Percentiles rank a stretch among this genome's conserved stretches.
Evolutionary conservation across 2,888 invertebrate genomes (phyloP).

Genomic region (Scaptomyza caliginosa): DNA sequence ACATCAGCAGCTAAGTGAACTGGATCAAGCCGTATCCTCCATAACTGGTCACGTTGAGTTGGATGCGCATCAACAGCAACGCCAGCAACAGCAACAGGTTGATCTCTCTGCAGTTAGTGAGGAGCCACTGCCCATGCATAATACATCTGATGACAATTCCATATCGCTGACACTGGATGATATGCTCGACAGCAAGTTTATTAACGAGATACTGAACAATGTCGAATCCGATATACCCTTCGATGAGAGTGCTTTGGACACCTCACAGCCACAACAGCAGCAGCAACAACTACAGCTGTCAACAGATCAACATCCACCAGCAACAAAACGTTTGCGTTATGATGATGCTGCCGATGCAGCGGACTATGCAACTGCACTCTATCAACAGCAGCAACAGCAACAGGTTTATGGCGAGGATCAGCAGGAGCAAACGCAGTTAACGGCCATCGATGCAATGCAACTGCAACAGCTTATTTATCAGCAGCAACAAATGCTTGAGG

Average conservation of each 20-base stretch:
- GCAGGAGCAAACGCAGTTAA: slow-evolving; percentile 57
- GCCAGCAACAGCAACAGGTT: slow-evolving; percentile 48
- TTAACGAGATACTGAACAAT: slow-evolving; percentile 81
- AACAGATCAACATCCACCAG: slow-evolving; percentile 54
- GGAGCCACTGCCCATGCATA: slow-evolving; percentile 67
- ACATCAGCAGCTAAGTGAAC: slow-evolving; percentile 59
- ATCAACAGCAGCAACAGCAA: slow-evolving; percentile 66
- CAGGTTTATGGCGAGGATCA: slow-evolving; percentile 60
- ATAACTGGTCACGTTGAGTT: slow-evolving; percentile 64
- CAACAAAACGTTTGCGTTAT: slow-evolving; percentile 75
- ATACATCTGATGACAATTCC: slow-evolving; percentile 80
- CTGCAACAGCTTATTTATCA: slow-evolving; percentile 79
- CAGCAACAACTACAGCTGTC: slow-evolving; percentile 35
- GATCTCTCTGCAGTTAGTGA: slow-evolving; percentile 47
- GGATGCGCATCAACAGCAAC: slow-evolving; percentile 32
- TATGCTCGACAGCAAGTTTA: slow-evolving; percentile 81
- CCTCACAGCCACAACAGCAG: slow-evolving; percentile 42
- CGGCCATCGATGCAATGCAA: slow-evolving; percentile 78
- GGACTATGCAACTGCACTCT: slow-evolving; percentile 53
- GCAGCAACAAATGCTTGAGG: slow-evolving; percentile 68
- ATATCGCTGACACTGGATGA: slow-evolving; percentile 81
- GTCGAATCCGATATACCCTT: slow-evolving; percentile 76
- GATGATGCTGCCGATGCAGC: slow-evolving; percentile 64
- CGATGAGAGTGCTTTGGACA: slow-evolving; percentile 79
- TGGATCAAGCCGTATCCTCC: slow-evolving; percentile 80